A percentile compares a stretch with the other conserved stretches of the same genome.
Evolutionary conservation across 2,797 vertebrate species (phyloP).

Genomic region (Melanotaenia maccullochi): DNA sequence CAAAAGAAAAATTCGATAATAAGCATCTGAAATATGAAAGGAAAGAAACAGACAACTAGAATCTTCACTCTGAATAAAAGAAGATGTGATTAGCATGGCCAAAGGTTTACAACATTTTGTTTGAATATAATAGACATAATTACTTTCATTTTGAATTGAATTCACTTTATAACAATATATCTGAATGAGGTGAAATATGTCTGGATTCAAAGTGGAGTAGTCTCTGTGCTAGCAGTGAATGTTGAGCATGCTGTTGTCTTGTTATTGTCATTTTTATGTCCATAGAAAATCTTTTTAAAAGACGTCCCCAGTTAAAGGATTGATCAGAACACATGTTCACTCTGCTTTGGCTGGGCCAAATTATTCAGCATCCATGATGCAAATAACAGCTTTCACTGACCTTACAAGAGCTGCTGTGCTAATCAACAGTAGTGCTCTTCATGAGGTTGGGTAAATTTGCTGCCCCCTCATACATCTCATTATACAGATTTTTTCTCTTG

Average conservation of each 20-base stretch:
- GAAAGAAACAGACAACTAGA: constrained; percentile 76
- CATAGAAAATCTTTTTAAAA: constrained; percentile 24
- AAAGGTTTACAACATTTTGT: constrained; percentile 85
- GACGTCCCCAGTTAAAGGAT: constrained; percentile 19
- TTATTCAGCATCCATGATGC: constrained; percentile 35
- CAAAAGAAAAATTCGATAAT: constrained; percentile 84
- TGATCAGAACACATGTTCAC: constrained; percentile 13
- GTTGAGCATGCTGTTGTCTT: constrained; percentile 54
- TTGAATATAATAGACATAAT: constrained; percentile 85
- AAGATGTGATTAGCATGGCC: constrained; percentile 82
- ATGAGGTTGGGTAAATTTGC: constrained; percentile 41
- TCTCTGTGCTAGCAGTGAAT: constrained; percentile 39
- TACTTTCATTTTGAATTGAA: constrained; percentile 80
- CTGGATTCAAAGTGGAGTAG: constrained; percentile 67
- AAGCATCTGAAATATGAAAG: constrained; percentile 83
- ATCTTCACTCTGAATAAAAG: constrained; percentile 80
- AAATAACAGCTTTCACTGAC: constrained; percentile 34
- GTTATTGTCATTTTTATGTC: constrained; percentile 41
- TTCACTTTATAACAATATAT: constrained; percentile 80
- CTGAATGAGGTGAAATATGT: constrained; percentile 80
- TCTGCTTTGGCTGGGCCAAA: constrained; percentile 10
- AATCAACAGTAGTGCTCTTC: constrained; percentile 57
- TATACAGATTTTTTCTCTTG: constrained; percentile 32
- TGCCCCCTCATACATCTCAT: constrained; percentile 32
- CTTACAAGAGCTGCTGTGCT: constrained; percentile 46